Conservation (phyloP, 2,797 vertebrate species). For the Halcyon chelicuti region DNA sequence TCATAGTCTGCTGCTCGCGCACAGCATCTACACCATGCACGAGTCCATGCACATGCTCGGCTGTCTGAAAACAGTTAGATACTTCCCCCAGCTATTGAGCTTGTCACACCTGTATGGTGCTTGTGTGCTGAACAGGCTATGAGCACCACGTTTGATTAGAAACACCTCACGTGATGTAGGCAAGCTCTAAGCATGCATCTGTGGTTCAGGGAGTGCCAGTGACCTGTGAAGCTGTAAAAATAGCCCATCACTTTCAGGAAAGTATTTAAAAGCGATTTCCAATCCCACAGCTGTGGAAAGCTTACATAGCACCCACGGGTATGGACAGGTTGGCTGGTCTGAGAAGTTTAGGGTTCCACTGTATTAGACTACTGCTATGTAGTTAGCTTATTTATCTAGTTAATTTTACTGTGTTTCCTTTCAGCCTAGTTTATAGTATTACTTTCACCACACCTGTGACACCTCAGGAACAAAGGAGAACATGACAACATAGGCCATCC, state of each 20-base stretch:
- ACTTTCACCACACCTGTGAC: neutral
- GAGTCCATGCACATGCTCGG: fast-evolving
- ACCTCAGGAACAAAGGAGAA: neutral
- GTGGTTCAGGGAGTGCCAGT: neutral
- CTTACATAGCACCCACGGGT: neutral
- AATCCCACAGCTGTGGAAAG: neutral
- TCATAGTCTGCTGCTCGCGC: neutral
- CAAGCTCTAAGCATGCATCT: neutral
- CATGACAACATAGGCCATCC: neutral
- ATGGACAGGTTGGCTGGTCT: neutral
- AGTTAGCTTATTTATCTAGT: neutral
- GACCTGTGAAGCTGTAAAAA: neutral
- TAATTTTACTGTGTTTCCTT: neutral
- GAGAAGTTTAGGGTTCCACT: neutral
- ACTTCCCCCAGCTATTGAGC: neutral
- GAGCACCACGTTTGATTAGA: neutral
- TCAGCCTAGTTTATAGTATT: neutral
- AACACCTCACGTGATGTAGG: fast-evolving
- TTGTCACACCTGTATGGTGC: neutral
- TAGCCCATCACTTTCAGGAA: neutral
- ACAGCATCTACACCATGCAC: fast-evolving
- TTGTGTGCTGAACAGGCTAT: neutral
- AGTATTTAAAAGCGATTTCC: neutral
- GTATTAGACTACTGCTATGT: neutral
- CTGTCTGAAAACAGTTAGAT: neutral